These are phyloP conservation scores for Helicoverpa zea DNA, from an alignment of 1,140 invertebrate genomes.

Conservation along the genomic window DNA sequence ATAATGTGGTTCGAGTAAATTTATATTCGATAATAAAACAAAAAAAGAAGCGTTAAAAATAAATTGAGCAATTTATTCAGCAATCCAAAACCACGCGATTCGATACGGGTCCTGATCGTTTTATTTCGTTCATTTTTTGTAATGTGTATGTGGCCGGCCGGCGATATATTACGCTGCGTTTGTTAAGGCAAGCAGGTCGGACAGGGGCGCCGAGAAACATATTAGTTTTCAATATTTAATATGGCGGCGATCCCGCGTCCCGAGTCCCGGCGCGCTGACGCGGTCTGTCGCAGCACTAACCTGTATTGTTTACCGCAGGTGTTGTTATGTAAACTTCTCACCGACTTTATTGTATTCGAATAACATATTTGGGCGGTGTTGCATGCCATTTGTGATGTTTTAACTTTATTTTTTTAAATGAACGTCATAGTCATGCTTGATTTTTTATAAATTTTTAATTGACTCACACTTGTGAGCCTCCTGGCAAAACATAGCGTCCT, in stretches of 20 bases:
- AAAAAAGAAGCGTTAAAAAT: conserved; percentile 14
- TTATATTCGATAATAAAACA: not conserved
- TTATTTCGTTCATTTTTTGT: conserved; percentile 19
- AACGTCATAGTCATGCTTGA: not conserved
- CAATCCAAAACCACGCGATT: conserved; percentile 21
- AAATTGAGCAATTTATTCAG: conserved; percentile 13
- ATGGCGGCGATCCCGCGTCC: conserved; percentile 9
- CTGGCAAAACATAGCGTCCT: no score
- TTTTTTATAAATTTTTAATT: no score
- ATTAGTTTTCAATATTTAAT: conserved; percentile 67
- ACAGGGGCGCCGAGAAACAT: conserved; percentile 57
- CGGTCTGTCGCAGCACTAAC: conserved; percentile 37
- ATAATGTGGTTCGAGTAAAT: not conserved
- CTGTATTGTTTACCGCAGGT: conserved; percentile 39
- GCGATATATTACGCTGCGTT: conserved; percentile 27
- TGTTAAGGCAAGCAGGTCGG: conserved; percentile 46
- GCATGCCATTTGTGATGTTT: not conserved
- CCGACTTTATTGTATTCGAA: not conserved
- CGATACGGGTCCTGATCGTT: not conserved
- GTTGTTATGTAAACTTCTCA: conserved; percentile 21
- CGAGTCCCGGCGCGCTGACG: conserved; percentile 28
- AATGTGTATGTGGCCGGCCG: conserved; percentile 1
- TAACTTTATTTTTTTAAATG: not conserved
- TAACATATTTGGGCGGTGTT: not conserved
- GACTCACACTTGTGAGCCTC: no score